phyloP scores from a whole-genome alignment of 2,888 invertebrate genomes.

The Eristalis pertinax region DNA sequence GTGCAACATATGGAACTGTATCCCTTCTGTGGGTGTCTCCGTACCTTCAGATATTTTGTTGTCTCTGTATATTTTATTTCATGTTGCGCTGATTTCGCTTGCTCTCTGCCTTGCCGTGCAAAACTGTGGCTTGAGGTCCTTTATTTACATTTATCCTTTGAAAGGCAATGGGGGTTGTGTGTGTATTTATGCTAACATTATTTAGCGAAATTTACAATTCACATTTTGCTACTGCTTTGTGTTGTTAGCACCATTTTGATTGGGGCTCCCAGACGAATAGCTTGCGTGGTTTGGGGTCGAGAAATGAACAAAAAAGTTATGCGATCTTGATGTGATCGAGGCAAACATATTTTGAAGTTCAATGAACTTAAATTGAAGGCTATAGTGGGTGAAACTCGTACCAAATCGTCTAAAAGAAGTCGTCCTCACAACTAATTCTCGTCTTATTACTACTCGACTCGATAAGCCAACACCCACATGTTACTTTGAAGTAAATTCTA shows the following conservation, averaged over 20 bases:
- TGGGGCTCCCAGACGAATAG: not conserved
- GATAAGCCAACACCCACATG: no score
- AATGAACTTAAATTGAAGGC: no score
- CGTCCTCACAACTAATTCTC: no score
- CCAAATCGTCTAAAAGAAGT: no score
- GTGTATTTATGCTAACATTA: slow-evolving; percentile 53
- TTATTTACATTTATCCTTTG: slow-evolving; percentile 36
- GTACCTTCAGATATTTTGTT: not conserved
- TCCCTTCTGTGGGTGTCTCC: not conserved
- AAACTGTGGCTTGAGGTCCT: slow-evolving; percentile 12
- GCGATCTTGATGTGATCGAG: not conserved
- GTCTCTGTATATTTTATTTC: slow-evolving; percentile 19
- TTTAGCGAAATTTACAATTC: slow-evolving; percentile 60
- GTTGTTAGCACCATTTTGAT: slow-evolving; percentile 4
- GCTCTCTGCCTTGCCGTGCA: not conserved
- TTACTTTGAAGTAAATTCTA: no score
- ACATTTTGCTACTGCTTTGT: slow-evolving; percentile 29
- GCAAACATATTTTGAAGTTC: no score
- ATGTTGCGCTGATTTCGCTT: slow-evolving; percentile 22
- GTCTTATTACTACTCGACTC: no score
- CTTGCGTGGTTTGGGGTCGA: not conserved
- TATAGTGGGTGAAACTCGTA: no score
- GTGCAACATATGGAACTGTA: slow-evolving; percentile 28
- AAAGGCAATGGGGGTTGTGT: slow-evolving; percentile 4
- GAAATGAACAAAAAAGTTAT: not conserved